Base-by-base conservation (phyloP, 2,888 invertebrate genomes). In the Zhuqinia jingwanae region DNA sequence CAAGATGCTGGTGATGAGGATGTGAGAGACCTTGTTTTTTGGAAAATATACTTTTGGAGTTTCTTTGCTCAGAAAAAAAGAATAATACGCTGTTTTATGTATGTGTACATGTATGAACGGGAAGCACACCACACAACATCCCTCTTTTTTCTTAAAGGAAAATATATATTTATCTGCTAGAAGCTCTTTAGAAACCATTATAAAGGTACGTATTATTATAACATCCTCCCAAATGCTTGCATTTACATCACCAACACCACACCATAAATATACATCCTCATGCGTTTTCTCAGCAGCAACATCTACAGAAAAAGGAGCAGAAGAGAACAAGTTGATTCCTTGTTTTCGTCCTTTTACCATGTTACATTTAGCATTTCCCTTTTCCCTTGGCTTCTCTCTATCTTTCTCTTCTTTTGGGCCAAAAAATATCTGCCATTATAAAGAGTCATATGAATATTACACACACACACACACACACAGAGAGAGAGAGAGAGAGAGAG, bases 241-340 rank as follows among this genome's bases (percentile, higher is more conserved):
- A 36, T 8, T 6, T 36, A 36, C 36, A 36, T 6, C 8, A 6
- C 25, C 25, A 11, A 58, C n/a, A 2, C 10, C n/a, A 2, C 10
- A 60, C 3, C 27, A 60, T 30, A 60, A 5, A 60, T 60, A 36
- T 36, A 42, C 20, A 3, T 20, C 36, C 15, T n/a, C n/a, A 22
- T 11, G 17, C 36, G 22, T 60, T 5, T 56, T 56, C 10, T 17
- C 36, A 42, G 36, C 15, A 65, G 20, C n/a, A 36, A 63, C n/a
- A n/a, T 30, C 5, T 27, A 60, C 27, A 27, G 27, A 13, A 17
- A 10, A 3, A 68, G 42, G 10, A 42, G 22, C 8, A 22, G n/a
- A 3, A 36, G 70, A 73, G 70, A 73, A 73, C 70, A 73, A 73
- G 70, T 73, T 73, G 70, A 45, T 50, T 73, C 70, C 70, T 73